These are phyloP conservation scores for Galaxea fascicularis DNA, from an alignment of 92 coral and sea anemone species.

Conservation along the genomic window DNA sequence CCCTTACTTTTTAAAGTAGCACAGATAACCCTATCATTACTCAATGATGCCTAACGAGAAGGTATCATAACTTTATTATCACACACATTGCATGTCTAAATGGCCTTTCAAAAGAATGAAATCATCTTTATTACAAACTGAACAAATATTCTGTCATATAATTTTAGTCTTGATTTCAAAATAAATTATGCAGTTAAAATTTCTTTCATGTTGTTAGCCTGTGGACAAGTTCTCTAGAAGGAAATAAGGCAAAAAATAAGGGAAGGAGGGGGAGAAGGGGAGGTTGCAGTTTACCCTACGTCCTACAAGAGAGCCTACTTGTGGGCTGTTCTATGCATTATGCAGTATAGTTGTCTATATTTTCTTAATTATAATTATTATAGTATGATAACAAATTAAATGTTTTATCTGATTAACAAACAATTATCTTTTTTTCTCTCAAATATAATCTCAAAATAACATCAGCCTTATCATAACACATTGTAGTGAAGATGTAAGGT, in stretches of 20 bases:
- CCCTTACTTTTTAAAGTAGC: slow-evolving; percentile 45
- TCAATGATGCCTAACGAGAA: slow-evolving; percentile 45
- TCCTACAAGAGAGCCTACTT: slow-evolving; percentile 28
- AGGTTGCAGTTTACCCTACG: slow-evolving; percentile 26
- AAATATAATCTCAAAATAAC: background rate
- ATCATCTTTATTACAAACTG: slow-evolving; percentile 28
- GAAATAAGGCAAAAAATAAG: slow-evolving; percentile 17
- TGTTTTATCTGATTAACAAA: slow-evolving; percentile 49
- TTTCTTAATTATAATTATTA: background rate
- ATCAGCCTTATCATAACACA: slow-evolving; percentile 13
- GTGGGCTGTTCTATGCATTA: slow-evolving; percentile 41
- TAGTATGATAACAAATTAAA: slow-evolving; percentile 7
- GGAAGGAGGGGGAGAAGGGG: background rate
- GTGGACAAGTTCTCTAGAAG: slow-evolving; percentile 21
- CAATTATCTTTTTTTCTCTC: slow-evolving; percentile 34
- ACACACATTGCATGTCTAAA: slow-evolving; percentile 51
- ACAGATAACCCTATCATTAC: slow-evolving; percentile 47
- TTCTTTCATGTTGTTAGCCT: slow-evolving; percentile 46
- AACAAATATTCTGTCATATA: slow-evolving; percentile 36
- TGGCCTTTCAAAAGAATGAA: slow-evolving; percentile 45
- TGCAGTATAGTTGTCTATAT: slow-evolving; percentile 8
- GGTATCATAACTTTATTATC: slow-evolving; percentile 41
- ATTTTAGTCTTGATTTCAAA: slow-evolving; percentile 36
- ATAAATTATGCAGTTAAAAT: slow-evolving; percentile 43
- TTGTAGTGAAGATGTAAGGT: slow-evolving; percentile 18